phyloP scores from a whole-genome alignment of 2,888 invertebrate genomes.

The Leptinotarsa haldemani region DNA sequence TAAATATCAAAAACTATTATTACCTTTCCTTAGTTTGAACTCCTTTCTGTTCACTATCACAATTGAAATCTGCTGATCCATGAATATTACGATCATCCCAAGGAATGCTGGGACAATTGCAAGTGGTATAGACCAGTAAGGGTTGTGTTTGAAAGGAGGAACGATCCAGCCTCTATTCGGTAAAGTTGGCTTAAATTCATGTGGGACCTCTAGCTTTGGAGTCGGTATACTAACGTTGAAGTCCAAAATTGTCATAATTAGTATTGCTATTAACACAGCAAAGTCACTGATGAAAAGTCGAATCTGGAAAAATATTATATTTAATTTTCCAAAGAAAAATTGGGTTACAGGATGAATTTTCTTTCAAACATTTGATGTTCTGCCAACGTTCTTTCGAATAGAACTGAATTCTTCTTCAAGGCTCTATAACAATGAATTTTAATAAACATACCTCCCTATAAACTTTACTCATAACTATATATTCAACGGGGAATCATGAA shows the following conservation, averaged over 20 bases:
- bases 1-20: not conserved
- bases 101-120: constrained; percentile 91
- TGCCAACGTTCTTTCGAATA: too few species aligned
- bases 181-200: constrained; percentile 86
- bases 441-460: too few species aligned
- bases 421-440: constrained; percentile 70
- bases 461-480: too few species aligned
- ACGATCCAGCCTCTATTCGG: constrained; percentile 83
- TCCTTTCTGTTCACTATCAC: constrained; percentile 99
- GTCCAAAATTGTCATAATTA: constrained; percentile 90
- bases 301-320: constrained; percentile 71
- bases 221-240: constrained; percentile 86
- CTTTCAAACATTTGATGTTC: too few species aligned
- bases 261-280: constrained; percentile 95
- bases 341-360: not conserved
- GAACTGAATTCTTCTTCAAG: too few species aligned
- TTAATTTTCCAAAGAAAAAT: not conserved
- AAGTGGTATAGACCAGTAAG: constrained; percentile 85
- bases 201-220: constrained; percentile 95
- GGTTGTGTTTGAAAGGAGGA: constrained; percentile 83
- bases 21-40: constrained; percentile 93
- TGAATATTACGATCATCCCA: constrained; percentile 97
- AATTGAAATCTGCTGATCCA: constrained; percentile 99
- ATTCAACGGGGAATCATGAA: too few species aligned
- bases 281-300: constrained; percentile 95